Conservation (phyloP, 2,888 invertebrate genomes). For the Automeris io region DNA sequence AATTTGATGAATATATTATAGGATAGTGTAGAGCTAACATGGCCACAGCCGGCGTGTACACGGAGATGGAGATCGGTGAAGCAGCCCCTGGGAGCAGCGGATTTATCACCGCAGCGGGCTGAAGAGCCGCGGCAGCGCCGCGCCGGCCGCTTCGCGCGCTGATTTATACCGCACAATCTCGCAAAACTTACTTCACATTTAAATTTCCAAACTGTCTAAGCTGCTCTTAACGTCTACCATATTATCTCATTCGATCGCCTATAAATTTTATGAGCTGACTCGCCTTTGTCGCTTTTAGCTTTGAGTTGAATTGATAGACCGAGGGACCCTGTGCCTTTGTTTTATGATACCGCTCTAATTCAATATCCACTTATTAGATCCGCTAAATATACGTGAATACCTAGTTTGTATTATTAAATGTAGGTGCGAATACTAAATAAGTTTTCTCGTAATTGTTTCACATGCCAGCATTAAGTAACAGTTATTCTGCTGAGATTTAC, state of each 20-base stretch:
- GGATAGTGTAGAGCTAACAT: slow-evolving; percentile 5
- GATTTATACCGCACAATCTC: slow-evolving; percentile 76
- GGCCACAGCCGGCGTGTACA: slow-evolving; percentile 22
- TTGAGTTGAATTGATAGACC: slow-evolving; percentile 66
- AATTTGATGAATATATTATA: neutral
- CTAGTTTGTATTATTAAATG: slow-evolving; percentile 17
- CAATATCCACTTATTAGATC: slow-evolving; percentile 14
- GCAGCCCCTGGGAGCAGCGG: slow-evolving; percentile 68
- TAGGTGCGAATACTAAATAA: neutral
- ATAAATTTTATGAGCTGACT: slow-evolving; percentile 76
- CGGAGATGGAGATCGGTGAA: slow-evolving; percentile 63
- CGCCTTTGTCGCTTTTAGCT: slow-evolving; percentile 66
- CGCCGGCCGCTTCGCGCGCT: slow-evolving; percentile 50
- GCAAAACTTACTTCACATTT: slow-evolving; percentile 78
- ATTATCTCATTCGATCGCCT: slow-evolving; percentile 77
- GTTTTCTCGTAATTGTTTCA: slow-evolving; percentile 31
- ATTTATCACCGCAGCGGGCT: slow-evolving; percentile 66
- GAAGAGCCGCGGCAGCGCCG: slow-evolving; percentile 46
- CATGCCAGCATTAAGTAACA: slow-evolving; percentile 40
- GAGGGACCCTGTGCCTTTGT: slow-evolving; percentile 46
- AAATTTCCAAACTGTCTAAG: slow-evolving; percentile 78
- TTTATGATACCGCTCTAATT: slow-evolving; percentile 33
- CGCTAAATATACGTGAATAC: slow-evolving; percentile 18
- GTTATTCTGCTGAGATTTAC: slow-evolving; percentile 53
- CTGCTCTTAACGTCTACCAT: slow-evolving; percentile 75